These are phyloP conservation scores for Argyresthia goedartella DNA, from an alignment of 2,888 invertebrate species.

Conservation along the genomic window DNA sequence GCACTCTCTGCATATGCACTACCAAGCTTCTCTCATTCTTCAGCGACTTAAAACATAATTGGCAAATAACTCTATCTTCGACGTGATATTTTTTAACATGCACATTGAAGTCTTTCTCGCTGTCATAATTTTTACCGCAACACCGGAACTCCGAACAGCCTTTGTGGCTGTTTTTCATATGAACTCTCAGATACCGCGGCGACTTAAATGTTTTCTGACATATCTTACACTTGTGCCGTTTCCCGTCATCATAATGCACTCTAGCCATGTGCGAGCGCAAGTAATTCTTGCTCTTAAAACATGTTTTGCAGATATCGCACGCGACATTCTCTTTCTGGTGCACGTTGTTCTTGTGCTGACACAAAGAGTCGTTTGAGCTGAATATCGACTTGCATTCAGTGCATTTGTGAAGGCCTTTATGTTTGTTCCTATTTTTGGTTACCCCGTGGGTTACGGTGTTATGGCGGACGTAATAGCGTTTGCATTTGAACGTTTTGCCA, in stretches of 20 bases:
- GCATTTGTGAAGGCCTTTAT: slow-evolving; percentile 12
- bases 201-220: slow-evolving; percentile 27
- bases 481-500: slow-evolving; percentile 12
- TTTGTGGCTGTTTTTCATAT: slow-evolving; percentile 21
- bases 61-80: not conserved
- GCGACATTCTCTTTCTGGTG: slow-evolving; percentile 14
- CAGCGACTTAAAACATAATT: too few relatives aligned
- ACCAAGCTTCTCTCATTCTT: not conserved
- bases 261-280: slow-evolving; percentile 20
- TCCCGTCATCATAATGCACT: slow-evolving; percentile 25
- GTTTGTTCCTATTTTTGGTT: not conserved
- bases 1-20: not conserved
- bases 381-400: slow-evolving; percentile 16
- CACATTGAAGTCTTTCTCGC: not conserved
- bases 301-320: slow-evolving; percentile 23
- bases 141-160: not conserved
- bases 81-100: not conserved
- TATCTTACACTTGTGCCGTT: slow-evolving; percentile 19
- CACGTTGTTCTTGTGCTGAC: slow-evolving; percentile 21
- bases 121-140: not conserved
- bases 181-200: slow-evolving; percentile 23
- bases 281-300: slow-evolving; percentile 21
- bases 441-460: not conserved
- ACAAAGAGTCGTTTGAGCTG: slow-evolving; percentile 11
- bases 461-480: slow-evolving; percentile 9